Percentiles rank a stretch among this genome's conserved stretches.
These are phyloP conservation scores for Globicephala melas DNA, from an alignment of 2,113 vertebrate genomes.

Conservation along the genomic window DNA sequence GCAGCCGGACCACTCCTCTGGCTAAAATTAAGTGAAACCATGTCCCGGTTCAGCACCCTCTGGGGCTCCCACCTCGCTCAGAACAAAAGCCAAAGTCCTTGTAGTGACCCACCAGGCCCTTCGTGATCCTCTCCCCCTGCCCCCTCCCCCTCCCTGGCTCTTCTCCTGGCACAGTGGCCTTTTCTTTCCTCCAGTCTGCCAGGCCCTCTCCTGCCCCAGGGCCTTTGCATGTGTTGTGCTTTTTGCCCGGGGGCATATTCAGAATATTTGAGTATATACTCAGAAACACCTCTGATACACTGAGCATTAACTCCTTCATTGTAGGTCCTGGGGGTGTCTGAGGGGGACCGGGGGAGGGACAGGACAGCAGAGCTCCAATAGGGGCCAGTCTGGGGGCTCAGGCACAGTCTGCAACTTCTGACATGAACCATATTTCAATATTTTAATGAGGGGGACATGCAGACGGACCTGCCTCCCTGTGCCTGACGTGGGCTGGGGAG, in stretches of 20 bases:
- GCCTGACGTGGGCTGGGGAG: not conserved
- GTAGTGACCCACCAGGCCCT: not conserved
- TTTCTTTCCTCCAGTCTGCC: not conserved
- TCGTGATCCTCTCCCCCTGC: not conserved
- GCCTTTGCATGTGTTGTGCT: not conserved
- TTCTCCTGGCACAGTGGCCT: not conserved
- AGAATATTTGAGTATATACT: not conserved
- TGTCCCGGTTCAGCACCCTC: not conserved
- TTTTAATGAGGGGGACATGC: not conserved
- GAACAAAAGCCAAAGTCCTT: not conserved
- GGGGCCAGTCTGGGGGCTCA: not conserved
- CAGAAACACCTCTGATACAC: not conserved
- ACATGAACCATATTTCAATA: not conserved
- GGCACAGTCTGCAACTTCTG: not conserved
- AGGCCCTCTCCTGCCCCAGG: not conserved
- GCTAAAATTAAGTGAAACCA: not conserved
- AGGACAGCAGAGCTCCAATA: not conserved
- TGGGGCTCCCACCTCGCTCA: too few species aligned
- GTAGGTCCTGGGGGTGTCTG: not conserved
- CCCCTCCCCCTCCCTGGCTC: not conserved
- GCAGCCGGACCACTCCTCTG: not conserved
- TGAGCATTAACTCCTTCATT: not conserved
- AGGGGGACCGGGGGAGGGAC: not conserved
- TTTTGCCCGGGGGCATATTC: not conserved
- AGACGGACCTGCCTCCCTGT: not conserved